Conservation (phyloP, 2,888 invertebrate species). For the Rhyacophila evoluta region DNA sequence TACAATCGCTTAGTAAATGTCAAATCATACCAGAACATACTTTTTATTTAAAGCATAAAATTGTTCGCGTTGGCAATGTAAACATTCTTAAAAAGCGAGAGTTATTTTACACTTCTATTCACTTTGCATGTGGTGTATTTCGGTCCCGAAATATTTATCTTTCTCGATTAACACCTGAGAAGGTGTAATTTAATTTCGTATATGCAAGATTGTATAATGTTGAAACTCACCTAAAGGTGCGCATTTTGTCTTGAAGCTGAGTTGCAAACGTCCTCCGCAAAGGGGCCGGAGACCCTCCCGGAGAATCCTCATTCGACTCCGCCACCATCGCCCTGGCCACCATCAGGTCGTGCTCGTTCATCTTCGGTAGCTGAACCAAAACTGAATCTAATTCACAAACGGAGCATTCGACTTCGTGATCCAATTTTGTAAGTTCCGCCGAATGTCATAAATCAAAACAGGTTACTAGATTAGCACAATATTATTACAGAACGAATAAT, state of each 20-base stretch:
- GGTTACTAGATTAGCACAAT: slow-evolving; percentile 22
- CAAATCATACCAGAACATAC: too few species aligned
- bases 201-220: too few species aligned
- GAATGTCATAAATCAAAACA: slow-evolving; percentile 22
- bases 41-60: too few species aligned
- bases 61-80: too few species aligned
- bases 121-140: too few species aligned
- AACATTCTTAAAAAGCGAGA: too few species aligned
- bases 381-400: slow-evolving; percentile 4
- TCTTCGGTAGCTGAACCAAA: slow-evolving; percentile 56
- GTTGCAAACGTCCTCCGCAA: slow-evolving; percentile 74
- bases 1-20: too few species aligned
- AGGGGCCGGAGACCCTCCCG: slow-evolving; percentile 73
- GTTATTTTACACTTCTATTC: too few species aligned
- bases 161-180: too few species aligned
- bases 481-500: neutral
- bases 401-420: slow-evolving; percentile 17
- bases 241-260: slow-evolving; percentile 75
- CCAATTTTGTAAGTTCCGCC: slow-evolving; percentile 17
- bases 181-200: too few species aligned
- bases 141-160: too few species aligned
- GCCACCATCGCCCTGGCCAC: slow-evolving; percentile 79
- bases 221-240: slow-evolving; percentile 75
- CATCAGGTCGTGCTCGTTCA: slow-evolving; percentile 82
- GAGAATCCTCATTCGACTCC: slow-evolving; percentile 64